These are phyloP conservation scores for Rhingia rostrata DNA, from an alignment of 2,888 invertebrate genomes.

Conservation along the genomic window DNA sequence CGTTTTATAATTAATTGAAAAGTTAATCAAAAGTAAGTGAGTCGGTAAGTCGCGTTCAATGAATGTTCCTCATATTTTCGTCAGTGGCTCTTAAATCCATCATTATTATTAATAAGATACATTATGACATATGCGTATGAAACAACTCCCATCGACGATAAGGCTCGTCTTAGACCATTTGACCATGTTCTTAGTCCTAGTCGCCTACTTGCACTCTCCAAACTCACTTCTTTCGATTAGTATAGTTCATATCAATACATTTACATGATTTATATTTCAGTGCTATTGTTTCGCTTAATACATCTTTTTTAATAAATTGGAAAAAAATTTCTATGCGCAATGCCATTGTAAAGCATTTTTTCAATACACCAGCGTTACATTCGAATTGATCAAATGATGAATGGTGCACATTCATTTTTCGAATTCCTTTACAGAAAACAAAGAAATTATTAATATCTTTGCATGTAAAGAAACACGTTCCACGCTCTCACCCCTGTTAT, in stretches of 20 bases:
- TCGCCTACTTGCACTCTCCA: too few relatives aligned
- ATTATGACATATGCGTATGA: too few relatives aligned
- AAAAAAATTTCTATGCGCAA: background rate
- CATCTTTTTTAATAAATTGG: slow-evolving; percentile 2
- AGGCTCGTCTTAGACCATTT: too few relatives aligned
- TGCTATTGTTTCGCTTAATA: background rate
- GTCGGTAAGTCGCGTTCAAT: too few relatives aligned
- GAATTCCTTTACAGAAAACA: slow-evolving; percentile 49
- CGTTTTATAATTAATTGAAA: too few relatives aligned
- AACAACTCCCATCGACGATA: too few relatives aligned
- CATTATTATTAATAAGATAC: too few relatives aligned
- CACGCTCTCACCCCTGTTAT: slow-evolving; percentile 26
- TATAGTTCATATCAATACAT: background rate
- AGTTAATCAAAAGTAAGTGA: too few relatives aligned
- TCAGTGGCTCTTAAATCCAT: too few relatives aligned
- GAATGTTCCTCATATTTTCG: too few relatives aligned
- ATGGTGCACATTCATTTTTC: slow-evolving; percentile 39
- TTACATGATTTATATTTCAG: background rate
- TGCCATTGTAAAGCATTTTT: slow-evolving; percentile 18
- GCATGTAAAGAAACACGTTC: slow-evolving; percentile 47
- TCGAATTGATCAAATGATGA: slow-evolving; percentile 40
- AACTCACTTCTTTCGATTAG: background rate
- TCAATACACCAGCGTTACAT: slow-evolving; percentile 18
- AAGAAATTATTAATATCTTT: slow-evolving; percentile 69
- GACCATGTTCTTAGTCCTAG: too few relatives aligned